These are phyloP conservation scores for Paraescarpia echinospica DNA, from an alignment of 1,140 invertebrate genomes.

Conservation along the genomic window DNA sequence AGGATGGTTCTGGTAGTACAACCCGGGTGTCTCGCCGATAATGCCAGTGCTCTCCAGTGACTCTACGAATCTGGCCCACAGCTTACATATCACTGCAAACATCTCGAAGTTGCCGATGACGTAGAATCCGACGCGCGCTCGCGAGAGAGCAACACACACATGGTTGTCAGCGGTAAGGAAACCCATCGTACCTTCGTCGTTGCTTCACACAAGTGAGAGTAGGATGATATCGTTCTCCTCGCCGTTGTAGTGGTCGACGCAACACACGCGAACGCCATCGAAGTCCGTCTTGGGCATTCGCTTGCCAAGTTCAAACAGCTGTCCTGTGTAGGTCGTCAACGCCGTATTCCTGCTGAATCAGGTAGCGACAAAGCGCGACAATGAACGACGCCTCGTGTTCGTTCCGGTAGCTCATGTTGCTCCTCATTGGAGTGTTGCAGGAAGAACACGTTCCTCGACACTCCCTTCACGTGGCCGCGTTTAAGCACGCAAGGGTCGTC, in stretches of 20 bases:
- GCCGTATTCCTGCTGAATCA: conserved; percentile 54
- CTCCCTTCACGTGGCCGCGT: conserved; percentile 40
- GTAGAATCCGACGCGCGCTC: conserved; percentile 63
- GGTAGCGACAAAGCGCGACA: conserved; percentile 40
- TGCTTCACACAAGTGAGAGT: conserved; percentile 76
- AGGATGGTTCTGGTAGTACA: conserved; percentile 36
- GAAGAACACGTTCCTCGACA: conserved; percentile 45
- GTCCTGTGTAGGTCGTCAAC: conserved; percentile 52
- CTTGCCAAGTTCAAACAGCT: conserved; percentile 65
- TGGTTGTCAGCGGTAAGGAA: conserved; percentile 66
- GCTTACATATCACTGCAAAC: conserved; percentile 42
- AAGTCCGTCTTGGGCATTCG: neutral
- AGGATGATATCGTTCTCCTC: conserved; percentile 79
- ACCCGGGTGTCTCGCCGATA: conserved; percentile 22
- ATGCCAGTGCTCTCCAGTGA: conserved; percentile 54
- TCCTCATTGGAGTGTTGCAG: conserved; percentile 43
- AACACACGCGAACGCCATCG: conserved; percentile 31
- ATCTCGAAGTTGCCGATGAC: conserved; percentile 52
- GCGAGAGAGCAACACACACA: too few relatives aligned
- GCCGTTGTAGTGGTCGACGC: conserved; percentile 41
- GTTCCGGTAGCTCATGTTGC: conserved; percentile 41
- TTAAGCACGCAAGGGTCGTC: conserved; percentile 37
- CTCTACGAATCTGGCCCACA: conserved; percentile 42
- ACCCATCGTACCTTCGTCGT: conserved; percentile 70
- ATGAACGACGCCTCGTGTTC: conserved; percentile 44